Percentiles rank a stretch among this genome's conserved stretches.
phyloP scores from a whole-genome alignment of 2,888 invertebrate genomes.

The Melinopterus prodromus region DNA sequence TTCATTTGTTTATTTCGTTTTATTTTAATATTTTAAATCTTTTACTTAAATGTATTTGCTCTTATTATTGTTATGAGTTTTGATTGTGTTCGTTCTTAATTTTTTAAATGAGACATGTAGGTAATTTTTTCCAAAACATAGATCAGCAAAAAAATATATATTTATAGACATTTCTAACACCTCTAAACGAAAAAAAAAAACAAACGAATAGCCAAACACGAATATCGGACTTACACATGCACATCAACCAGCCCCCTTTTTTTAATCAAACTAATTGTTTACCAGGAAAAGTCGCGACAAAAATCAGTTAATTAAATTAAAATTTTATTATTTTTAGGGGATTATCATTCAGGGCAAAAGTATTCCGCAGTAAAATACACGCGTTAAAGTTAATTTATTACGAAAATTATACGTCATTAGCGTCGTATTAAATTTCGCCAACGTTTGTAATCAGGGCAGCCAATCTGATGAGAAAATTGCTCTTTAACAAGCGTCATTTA shows the following conservation, averaged over 20 bases:
- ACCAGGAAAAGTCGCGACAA: not conserved
- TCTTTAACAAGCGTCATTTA: not conserved
- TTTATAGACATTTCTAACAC: no score
- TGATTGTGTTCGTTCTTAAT: no score
- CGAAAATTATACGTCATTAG: not conserved
- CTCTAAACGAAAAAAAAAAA: no score
- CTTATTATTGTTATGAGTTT: no score
- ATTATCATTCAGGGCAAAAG: not conserved
- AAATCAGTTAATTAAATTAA: not conserved
- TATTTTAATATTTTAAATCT: no score
- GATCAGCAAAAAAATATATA: no score
- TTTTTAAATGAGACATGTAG: no score
- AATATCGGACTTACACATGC: not conserved
- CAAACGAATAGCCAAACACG: no score
- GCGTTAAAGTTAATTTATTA: not conserved
- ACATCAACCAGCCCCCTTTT: not conserved
- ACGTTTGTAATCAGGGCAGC: conserved; percentile 6
- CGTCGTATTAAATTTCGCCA: not conserved
- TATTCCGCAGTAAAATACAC: not conserved
- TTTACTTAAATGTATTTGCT: no score
- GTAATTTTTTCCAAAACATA: no score
- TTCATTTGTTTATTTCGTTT: no score
- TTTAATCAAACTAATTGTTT: conserved; percentile 6
- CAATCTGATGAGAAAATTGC: conserved; percentile 5
- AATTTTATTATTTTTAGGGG: not conserved